Evolutionary conservation across 2,113 vertebrate species (phyloP), one percentile per base, ranked within the genome.

Genomic region (Mohoua ochrocephala): DNA sequence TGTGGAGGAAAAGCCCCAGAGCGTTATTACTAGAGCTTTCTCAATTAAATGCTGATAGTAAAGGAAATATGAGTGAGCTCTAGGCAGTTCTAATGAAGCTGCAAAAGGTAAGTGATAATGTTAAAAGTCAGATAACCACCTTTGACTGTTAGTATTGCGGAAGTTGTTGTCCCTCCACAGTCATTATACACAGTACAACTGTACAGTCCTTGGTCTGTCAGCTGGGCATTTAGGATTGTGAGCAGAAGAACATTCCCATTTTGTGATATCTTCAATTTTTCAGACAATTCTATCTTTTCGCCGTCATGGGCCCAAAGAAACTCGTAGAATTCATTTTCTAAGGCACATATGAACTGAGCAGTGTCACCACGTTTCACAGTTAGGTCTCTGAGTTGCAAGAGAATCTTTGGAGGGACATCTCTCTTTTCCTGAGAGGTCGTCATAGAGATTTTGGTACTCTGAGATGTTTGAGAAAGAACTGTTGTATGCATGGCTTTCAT

Each of bases 71-170:
- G 26, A 87, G 45, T 57, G 81, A 95, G 68, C 26, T 14, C 28
- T 78, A 74, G 15, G 68, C 53, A 81, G 64, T 81, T 65, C 86
- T 54, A 91, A 96, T 86, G 81, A 92, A 96, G 84, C 84, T 77
- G 73, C 96, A 97, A 98, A 93, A 96, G 76, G 45, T 87, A 94
- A 97, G 64, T 91, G 56, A 77, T 57, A 97, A 98, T 96, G 97
- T 97, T 97, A 98, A 97, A 98, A 96, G 95, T 95, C 95, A 97
- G 88, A 98, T 98, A 98, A 98, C 97, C 98, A 98, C 98, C 98
- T 99, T 99, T 98, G 87, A 99, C 94, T 35, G 97, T 99, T 97
- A 99, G 98, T 94, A 97, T 96, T 80, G 98, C 99, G 61, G 98
- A 97, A 21, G 97, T 98, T 95, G 97, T 98, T 97, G 97, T 98